These are phyloP conservation scores for Anableps anableps DNA, from an alignment of 2,797 vertebrate species.

Conservation along the genomic window DNA sequence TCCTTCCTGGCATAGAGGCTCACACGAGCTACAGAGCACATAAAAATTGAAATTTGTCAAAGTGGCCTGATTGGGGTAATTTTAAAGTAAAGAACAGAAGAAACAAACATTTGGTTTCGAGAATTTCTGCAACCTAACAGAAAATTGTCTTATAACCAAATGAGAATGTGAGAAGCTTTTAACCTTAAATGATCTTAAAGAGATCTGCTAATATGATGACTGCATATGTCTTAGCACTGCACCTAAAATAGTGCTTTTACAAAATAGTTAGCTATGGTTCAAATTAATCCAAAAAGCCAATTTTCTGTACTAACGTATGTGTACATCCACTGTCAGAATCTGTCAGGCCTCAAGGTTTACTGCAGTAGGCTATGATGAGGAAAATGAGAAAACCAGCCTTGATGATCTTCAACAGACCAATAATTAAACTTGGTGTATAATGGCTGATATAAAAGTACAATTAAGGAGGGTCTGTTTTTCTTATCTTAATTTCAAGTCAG, in stretches of 20 bases:
- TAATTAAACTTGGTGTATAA: not conserved
- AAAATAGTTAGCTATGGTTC: not conserved
- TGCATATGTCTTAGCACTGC: not conserved
- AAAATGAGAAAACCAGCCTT: not conserved
- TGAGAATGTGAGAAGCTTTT: not conserved
- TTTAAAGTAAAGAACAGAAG: not conserved
- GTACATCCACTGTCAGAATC: too few relatives aligned
- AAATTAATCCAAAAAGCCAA: not conserved
- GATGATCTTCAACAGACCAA: not conserved
- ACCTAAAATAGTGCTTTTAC: not conserved
- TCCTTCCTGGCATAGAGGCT: not conserved
- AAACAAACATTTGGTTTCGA: not conserved
- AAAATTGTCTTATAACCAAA: not conserved
- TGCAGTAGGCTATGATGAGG: not conserved
- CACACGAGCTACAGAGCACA: not conserved
- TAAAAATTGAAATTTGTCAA: not conserved
- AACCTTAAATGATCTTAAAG: not conserved
- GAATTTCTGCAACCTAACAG: not conserved
- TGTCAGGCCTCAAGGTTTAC: too few relatives aligned
- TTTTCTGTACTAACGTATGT: not conserved
- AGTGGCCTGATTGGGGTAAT: not conserved
- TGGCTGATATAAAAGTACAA: not conserved
- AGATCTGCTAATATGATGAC: not conserved
- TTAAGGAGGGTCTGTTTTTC: too few relatives aligned
- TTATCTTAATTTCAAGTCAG: too few relatives aligned